Evolutionary conservation across 2,888 invertebrate genomes (phyloP).

Genomic region (Caenorhabditis sp.): DNA sequence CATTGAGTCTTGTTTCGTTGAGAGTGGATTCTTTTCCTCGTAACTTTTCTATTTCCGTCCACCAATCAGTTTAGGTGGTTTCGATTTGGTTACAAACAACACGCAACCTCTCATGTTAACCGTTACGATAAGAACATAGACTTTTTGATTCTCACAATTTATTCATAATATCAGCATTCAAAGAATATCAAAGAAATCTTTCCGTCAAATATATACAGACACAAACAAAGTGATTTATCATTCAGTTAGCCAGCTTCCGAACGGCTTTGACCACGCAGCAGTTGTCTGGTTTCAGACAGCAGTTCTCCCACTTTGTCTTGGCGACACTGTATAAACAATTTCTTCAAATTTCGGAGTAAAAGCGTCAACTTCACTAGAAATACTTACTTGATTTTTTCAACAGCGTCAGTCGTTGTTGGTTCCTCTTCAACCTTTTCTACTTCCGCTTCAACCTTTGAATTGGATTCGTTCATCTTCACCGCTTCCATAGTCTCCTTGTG

Average conservation of each 20-base stretch:
- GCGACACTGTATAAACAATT: slow-evolving; percentile 34
- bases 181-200: slow-evolving; percentile 45
- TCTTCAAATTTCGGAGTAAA: slow-evolving; percentile 44
- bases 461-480: slow-evolving; percentile 37
- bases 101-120: not conserved
- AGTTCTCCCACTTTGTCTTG: slow-evolving; percentile 62
- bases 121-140: not conserved
- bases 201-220: slow-evolving; percentile 55
- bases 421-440: slow-evolving; percentile 18
- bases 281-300: slow-evolving; percentile 60
- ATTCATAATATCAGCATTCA: slow-evolving; percentile 4
- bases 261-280: slow-evolving; percentile 63
- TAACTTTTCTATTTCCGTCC: slow-evolving; percentile 25
- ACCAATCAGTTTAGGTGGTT: slow-evolving; percentile 26
- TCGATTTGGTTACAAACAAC: slow-evolving; percentile 6
- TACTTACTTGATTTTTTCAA: slow-evolving; percentile 48
- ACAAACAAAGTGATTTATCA: not conserved
- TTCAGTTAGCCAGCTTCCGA: slow-evolving; percentile 54
- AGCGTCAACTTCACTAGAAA: not conserved
- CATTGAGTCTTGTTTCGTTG: slow-evolving; percentile 10
- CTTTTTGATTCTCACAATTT: not conserved
- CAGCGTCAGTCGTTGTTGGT: slow-evolving; percentile 20
- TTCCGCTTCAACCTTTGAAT: slow-evolving; percentile 34
- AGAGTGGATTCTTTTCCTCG: not conserved
- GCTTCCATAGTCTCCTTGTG: slow-evolving; percentile 43